Evolutionary conservation across 1,140 invertebrate genomes (phyloP).

Genomic region (Meloidogyne floridensis): DNA sequence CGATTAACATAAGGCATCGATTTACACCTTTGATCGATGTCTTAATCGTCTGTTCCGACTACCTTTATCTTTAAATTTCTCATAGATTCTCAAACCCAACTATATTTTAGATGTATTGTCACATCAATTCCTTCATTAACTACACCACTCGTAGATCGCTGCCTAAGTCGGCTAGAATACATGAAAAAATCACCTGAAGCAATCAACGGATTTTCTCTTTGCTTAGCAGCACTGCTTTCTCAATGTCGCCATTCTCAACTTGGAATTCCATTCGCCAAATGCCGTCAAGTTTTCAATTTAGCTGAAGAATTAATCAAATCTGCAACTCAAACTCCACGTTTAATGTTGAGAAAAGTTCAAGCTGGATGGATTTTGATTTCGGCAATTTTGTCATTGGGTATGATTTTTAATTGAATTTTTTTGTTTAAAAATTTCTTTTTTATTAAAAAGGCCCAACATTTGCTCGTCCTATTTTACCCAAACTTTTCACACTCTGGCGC

Average conservation of each 20-base stretch:
- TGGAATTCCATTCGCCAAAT: slow-evolving; percentile 86
- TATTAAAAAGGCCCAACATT: slow-evolving; percentile 77
- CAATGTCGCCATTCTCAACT: slow-evolving; percentile 84
- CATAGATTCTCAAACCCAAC: not conserved
- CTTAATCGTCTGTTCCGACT: too few relatives aligned
- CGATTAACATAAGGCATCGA: too few relatives aligned
- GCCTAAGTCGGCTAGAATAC: slow-evolving; percentile 72
- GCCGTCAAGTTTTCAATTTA: slow-evolving; percentile 82
- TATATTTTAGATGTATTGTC: slow-evolving; percentile 75
- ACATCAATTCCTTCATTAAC: slow-evolving; percentile 89
- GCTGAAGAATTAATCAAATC: slow-evolving; percentile 93
- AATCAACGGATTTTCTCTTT: slow-evolving; percentile 88
- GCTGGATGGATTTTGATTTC: slow-evolving; percentile 96
- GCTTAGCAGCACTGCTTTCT: slow-evolving; percentile 86
- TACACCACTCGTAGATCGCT: slow-evolving; percentile 84
- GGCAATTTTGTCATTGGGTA: slow-evolving; percentile 91
- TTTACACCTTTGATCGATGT: too few relatives aligned
- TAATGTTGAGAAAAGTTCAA: slow-evolving; percentile 90
- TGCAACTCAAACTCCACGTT: slow-evolving; percentile 85
- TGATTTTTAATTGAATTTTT: not conserved
- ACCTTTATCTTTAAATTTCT: not conserved
- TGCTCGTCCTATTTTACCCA: slow-evolving; percentile 81
- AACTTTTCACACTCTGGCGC: slow-evolving; percentile 92
- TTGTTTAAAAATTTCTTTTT: slow-evolving; percentile 27
- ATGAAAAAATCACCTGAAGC: slow-evolving; percentile 88